Conservation (phyloP, 2,797 vertebrate genomes). For the Smutsia gigantea region DNA sequence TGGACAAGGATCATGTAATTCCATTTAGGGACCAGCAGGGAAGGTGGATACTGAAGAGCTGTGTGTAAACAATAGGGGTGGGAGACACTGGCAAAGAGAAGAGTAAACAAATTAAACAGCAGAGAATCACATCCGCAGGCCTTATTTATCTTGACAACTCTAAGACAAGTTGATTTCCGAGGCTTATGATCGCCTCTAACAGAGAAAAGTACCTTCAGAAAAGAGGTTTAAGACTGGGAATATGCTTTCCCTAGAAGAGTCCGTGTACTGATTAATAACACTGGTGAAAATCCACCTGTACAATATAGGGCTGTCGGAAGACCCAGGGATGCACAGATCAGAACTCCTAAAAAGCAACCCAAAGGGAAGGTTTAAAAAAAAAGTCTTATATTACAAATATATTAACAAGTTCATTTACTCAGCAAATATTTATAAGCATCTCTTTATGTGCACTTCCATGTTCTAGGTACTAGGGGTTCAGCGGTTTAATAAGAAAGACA, state of each 20-base stretch:
- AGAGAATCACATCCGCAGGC: background rate
- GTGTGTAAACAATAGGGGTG: background rate
- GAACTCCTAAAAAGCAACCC: background rate
- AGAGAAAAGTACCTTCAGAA: conserved; percentile 17
- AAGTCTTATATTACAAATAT: background rate
- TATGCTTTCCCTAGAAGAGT: background rate
- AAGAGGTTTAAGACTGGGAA: background rate
- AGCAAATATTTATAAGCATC: background rate
- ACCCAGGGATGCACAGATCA: background rate
- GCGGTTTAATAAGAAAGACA: background rate
- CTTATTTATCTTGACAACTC: background rate
- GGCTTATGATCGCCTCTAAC: background rate
- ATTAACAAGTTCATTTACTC: conserved; percentile 28
- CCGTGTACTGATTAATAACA: background rate
- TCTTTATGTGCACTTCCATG: background rate
- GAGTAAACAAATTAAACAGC: background rate
- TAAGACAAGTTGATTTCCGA: background rate
- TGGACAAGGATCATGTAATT: background rate
- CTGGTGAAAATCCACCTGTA: background rate
- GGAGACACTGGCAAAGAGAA: background rate
- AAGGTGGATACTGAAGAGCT: background rate
- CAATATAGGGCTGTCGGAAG: background rate
- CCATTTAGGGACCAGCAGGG: background rate
- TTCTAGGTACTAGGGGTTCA: background rate
- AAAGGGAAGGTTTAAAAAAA: background rate